These are phyloP conservation scores for Agonopterix arenella DNA, from an alignment of 2,888 invertebrate genomes.

Conservation along the genomic window DNA sequence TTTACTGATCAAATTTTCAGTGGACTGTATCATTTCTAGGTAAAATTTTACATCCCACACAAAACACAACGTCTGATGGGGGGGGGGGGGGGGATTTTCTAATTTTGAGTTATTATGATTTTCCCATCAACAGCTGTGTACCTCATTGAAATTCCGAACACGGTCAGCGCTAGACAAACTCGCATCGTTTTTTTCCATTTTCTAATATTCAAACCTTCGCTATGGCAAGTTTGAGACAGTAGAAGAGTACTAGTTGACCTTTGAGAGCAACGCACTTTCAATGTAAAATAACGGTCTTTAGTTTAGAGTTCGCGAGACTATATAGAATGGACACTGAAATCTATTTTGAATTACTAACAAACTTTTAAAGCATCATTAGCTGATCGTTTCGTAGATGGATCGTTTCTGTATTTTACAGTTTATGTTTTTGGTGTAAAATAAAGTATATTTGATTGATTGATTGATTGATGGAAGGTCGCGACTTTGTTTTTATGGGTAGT, in stretches of 20 bases:
- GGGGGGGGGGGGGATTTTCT: too few relatives aligned
- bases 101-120: too few relatives aligned
- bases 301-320: slow-evolving; percentile 25
- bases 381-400: too few relatives aligned
- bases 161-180: slow-evolving; percentile 19
- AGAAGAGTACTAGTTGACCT: slow-evolving; percentile 35
- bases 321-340: slow-evolving; percentile 32
- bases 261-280: slow-evolving; percentile 53
- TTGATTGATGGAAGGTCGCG: too few relatives aligned
- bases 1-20: not conserved
- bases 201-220: slow-evolving; percentile 46
- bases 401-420: too few relatives aligned
- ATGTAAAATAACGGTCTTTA: slow-evolving; percentile 44
- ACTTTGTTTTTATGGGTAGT: too few relatives aligned
- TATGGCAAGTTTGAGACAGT: slow-evolving; percentile 32
- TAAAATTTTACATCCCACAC: too few relatives aligned
- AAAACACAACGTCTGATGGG: too few relatives aligned
- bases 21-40: too few relatives aligned
- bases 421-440: too few relatives aligned
- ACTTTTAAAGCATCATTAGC: too few relatives aligned
- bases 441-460: too few relatives aligned
- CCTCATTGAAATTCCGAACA: slow-evolving; percentile 9
- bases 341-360: slow-evolving; percentile 11
- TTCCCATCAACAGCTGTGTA: not conserved
- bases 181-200: slow-evolving; percentile 22